Base-by-base conservation (phyloP, 2,113 vertebrate species). In the Xerus inauris region DNA sequence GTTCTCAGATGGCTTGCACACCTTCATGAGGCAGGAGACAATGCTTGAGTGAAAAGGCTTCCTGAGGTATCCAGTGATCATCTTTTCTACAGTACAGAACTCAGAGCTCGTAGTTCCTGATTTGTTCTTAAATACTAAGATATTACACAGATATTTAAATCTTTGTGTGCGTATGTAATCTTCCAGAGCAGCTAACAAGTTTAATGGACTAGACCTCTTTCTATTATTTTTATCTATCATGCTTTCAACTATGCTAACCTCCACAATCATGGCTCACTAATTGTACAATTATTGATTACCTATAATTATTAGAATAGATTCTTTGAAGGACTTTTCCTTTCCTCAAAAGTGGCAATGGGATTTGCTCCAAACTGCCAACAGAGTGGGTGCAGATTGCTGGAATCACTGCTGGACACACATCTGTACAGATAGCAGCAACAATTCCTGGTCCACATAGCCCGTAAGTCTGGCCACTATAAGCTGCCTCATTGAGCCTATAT, bases 361-460 rank as follows among this genome's bases (percentile, higher is more conserved):
- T 81, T 64, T 40, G 4, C 32, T 75, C 38, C 20, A 64, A 62
- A 87, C 76, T 32, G 64, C 54, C 54, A 26, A 35, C 17, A 30
- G 22, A 62, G 3, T 20, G 13, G 35, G 22, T 75, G 24, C 17
- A 24, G 64, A 80, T 6, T 45, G 47, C 32, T 4, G 5, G 57
- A 8, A 26, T 4, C 28, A 24, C n/a, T 65, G 30, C 38, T 49
- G 13, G 35, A 12, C 22, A 42, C 71, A 12, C 28, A 32, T n/a
- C n/a, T 35, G 3, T 14, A 47, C 3, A 75, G 26, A 26, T 40
- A 45, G 73, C 40, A 49, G 12, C 10, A 40, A 19, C 9, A 6
- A n/a, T 0, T 2, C 10, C 5, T 1, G 3, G 10, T 47, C 35
- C 11, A 6, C 4, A 4, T 16, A 16, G 35, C 1, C 22, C 22